Base-by-base conservation (phyloP, 1,140 invertebrate genomes). In the Adoxophyes honmai region DNA sequence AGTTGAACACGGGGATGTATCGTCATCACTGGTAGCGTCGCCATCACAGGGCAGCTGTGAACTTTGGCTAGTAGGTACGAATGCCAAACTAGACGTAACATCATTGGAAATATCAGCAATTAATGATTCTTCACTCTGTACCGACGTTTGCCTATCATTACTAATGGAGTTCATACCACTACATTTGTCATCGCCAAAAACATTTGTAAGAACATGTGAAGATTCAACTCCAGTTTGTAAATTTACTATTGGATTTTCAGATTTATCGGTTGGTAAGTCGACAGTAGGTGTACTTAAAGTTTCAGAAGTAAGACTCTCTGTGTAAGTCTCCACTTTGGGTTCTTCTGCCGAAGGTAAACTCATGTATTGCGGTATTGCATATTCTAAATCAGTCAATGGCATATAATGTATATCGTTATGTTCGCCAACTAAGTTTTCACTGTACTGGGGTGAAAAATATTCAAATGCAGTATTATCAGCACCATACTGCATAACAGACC, bases 31-130 rank as follows among this genome's bases (percentile, higher is more conserved):
- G 1, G 86, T 88, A 59, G 86, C 77, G 55, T 86, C 82, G 11
- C 63, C 65, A 52, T 62, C 67, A 39, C 68, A 61, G 28, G 69
- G 66, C 44, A 70, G 60, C 52, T 74, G 76, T 42, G 81, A 86
- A 72, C 77, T 78, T 76, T 81, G 78, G 68, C 83, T 86, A 59
- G 73, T 85, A 37, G 86, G 86, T 34, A 86, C 57, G 59, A 84
- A 87, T 35, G 86, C 86, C 64, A 88, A 76, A 70, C 86, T 88
- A 48, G 82, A 87, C 39, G 86, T 88, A 10, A 87, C 61, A 62
- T 88, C 86, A 59, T 75, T 79, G 6, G 82, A 86, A 59, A 83
- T 83, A 61, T 88, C 84, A 37, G 81, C 83, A 59, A 83, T 86
- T 10, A 81, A 57, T 14, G 84, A 88, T 64, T 80, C 86, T 59